A percentile compares a stretch with the other conserved stretches of the same genome.
These are phyloP conservation scores for Ispidina lecontei DNA, from an alignment of 2,797 vertebrate genomes.

Conservation along the genomic window DNA sequence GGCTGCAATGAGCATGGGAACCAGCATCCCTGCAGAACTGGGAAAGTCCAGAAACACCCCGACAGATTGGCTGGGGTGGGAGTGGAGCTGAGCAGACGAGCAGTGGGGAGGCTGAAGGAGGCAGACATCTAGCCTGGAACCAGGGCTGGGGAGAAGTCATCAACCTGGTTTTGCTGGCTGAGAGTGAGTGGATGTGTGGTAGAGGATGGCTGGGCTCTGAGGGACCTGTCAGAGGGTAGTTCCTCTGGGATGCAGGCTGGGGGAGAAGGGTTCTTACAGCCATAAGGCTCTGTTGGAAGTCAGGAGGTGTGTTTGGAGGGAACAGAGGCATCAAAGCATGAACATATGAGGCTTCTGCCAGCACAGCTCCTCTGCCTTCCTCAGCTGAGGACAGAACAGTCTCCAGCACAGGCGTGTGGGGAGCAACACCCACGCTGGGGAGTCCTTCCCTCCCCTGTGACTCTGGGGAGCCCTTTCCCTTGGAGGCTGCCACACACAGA, in stretches of 20 bases:
- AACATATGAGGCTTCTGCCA: background rate
- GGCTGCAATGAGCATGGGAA: background rate
- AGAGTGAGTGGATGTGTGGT: accelerated
- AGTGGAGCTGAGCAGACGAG: background rate
- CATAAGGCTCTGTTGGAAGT: background rate
- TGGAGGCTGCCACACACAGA: background rate
- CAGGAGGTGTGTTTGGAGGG: background rate
- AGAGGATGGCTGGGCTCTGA: background rate
- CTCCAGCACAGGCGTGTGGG: background rate
- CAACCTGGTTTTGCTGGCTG: background rate
- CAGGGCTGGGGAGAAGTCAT: background rate
- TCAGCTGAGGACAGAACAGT: background rate
- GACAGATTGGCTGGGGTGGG: background rate
- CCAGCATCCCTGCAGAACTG: background rate
- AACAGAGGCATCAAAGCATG: background rate
- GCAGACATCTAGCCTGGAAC: background rate
- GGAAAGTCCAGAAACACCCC: background rate
- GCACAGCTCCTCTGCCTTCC: background rate
- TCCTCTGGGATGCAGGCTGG: background rate
- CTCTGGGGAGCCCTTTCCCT: background rate
- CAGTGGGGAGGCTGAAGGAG: background rate
- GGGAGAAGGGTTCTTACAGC: background rate
- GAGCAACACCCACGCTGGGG: accelerated
- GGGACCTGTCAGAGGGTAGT: background rate
- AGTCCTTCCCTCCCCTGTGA: background rate